Evolutionary conservation across 1,140 invertebrate species (phyloP), one percentile per base, ranked within the genome.

Genomic region (Planococcus citri): DNA sequence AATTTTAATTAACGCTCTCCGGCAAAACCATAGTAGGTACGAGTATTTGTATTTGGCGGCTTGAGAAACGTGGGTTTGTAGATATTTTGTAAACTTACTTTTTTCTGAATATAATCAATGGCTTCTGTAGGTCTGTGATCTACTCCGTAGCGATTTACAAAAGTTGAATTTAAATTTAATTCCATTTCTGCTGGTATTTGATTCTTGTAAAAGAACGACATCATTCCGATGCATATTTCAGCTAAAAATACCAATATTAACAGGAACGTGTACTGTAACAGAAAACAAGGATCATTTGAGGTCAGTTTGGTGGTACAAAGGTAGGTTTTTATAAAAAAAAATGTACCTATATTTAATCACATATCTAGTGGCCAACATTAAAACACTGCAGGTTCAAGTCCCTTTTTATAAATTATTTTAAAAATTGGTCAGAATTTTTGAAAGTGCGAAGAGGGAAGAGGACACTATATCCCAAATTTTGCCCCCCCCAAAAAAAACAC

Each of bases 91-190:
- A n/a, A n/a, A n/a, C 37, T n/a, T 64, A 64, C 60, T 25, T 20
- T 10, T 64, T 25, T 64, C 20, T 64, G 60, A 64, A 64, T 64
- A 27, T 64, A 25, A 64, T 64, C 60, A 14, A 64, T 64, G 22
- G 60, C 60, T 27, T 64, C 20, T 24, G 60, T 64, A 17, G 9
- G 60, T 17, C 24, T 64, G 4, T 1, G 20, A 64, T 64, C 60
- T 3, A 64, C 22, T 2, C 25, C 22, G 25, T 64, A 64, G 20
- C 60, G 22, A 25, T 64, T 64, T 64, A 64, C 60, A 27, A 64
- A 64, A 24, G 60, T 64, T 4, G 60, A 24, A 64, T 64, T 64
- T 20, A 64, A 27, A 64, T 64, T 24, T 27, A 64, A 10, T 25
- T 64, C 22, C 25, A 64, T 25, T 10, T 64, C 60, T 25, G 10